A percentile compares a stretch with the other conserved stretches of the same genome.
phyloP scores from a whole-genome alignment of 2,113 vertebrate genomes.

The Mesitornis unicolor region DNA sequence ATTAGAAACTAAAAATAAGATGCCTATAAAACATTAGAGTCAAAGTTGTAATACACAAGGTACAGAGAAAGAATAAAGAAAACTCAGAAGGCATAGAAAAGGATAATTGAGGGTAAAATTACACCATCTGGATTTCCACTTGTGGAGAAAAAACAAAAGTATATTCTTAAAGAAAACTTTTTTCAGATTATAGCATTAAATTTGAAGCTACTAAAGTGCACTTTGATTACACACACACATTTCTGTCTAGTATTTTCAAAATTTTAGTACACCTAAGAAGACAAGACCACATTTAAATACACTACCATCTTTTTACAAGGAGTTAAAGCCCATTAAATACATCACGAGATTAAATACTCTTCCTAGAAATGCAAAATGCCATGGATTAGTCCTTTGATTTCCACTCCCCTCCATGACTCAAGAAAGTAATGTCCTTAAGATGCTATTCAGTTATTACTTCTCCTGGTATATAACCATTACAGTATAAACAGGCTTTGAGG shows the following conservation, averaged over 20 bases:
- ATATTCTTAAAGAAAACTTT: background rate
- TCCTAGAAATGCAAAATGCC: background rate
- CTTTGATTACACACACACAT: background rate
- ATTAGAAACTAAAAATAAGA: background rate
- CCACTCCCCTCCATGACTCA: background rate
- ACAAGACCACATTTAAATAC: background rate
- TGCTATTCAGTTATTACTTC: background rate
- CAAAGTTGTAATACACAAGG: background rate
- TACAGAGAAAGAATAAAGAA: background rate
- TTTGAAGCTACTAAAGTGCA: background rate
- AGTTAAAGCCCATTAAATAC: background rate
- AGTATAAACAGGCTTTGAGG: background rate
- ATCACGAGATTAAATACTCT: background rate
- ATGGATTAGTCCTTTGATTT: background rate
- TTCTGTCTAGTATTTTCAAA: background rate
- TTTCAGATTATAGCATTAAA: background rate
- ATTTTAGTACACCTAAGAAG: background rate
- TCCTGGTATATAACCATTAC: background rate
- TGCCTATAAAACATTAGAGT: background rate
- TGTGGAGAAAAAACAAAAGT: background rate
- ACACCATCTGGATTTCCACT: background rate
- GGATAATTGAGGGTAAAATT: background rate
- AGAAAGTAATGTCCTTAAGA: background rate
- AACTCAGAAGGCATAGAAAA: background rate
- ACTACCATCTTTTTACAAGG: background rate